These are phyloP conservation scores for Melieria crassipennis DNA, from an alignment of 2,888 invertebrate genomes.

Conservation along the genomic window DNA sequence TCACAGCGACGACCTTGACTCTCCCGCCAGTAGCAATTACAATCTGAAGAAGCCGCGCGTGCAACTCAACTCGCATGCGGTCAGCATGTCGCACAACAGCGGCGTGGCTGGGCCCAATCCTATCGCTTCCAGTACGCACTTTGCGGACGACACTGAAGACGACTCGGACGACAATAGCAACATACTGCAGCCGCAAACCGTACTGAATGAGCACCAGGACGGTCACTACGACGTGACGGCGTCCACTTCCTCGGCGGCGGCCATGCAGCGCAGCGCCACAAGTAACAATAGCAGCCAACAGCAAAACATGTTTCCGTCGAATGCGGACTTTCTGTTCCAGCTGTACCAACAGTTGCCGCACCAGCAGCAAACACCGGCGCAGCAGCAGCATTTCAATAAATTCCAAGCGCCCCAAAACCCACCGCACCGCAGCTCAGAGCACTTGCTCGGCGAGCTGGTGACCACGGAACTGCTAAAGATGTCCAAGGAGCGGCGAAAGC, in stretches of 20 bases:
- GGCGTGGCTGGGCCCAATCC: not conserved
- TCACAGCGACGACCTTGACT: conserved; percentile 51
- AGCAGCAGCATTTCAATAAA: conserved; percentile 51
- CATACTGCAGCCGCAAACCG: conserved; percentile 50
- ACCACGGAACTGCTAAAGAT: conserved; percentile 65
- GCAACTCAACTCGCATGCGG: conserved; percentile 45
- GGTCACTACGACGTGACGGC: conserved; percentile 45
- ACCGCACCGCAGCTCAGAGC: conserved; percentile 62
- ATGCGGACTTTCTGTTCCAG: conserved; percentile 63
- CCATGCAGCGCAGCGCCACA: conserved; percentile 44
- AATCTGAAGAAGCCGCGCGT: conserved; percentile 60
- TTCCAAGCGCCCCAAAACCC: conserved; percentile 55
- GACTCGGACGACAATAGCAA: conserved; percentile 60
- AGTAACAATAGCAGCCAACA: conserved; percentile 41
- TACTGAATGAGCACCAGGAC: conserved; percentile 49
- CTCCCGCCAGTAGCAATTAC: conserved; percentile 53
- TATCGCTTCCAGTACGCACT: conserved; percentile 29
- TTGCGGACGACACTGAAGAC: conserved; percentile 55
- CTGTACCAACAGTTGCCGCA: conserved; percentile 63
- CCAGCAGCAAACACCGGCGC: conserved; percentile 44
- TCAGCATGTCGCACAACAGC: conserved; percentile 42
- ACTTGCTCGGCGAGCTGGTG: conserved; percentile 64
- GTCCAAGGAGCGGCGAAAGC: conserved; percentile 63
- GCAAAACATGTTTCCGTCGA: conserved; percentile 56
- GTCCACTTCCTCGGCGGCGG: conserved; percentile 43